phyloP scores from a whole-genome alignment of 2,113 vertebrate species.

The Leucopsar rothschildi region DNA sequence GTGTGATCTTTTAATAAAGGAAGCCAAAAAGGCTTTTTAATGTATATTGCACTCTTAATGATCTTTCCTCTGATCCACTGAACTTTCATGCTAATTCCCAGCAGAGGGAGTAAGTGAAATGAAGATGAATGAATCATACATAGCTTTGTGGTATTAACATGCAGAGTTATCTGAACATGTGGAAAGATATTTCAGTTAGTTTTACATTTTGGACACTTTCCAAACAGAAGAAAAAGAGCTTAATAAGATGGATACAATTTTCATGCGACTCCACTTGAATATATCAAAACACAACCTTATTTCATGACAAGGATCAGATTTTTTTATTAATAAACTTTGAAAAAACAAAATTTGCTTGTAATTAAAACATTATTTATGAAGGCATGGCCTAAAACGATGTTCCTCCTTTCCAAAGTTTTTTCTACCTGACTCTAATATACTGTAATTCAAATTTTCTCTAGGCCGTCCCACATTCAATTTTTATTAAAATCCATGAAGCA shows the following conservation, averaged over 20 bases:
- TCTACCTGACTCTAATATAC: neutral
- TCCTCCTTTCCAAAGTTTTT: neutral
- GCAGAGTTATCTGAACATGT: neutral
- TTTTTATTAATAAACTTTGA: neutral
- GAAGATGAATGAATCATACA: neutral
- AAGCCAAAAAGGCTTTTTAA: neutral
- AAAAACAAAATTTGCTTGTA: neutral
- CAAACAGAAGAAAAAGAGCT: neutral
- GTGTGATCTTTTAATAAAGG: neutral
- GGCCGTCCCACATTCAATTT: neutral
- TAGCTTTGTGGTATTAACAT: neutral
- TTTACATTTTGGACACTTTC: neutral
- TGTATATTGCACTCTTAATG: neutral
- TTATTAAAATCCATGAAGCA: neutral
- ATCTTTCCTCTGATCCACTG: neutral
- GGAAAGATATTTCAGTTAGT: neutral
- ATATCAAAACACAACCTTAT: neutral
- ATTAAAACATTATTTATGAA: neutral
- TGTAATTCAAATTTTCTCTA: neutral
- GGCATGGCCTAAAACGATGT: neutral
- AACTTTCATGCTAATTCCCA: neutral
- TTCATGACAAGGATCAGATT: neutral
- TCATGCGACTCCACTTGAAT: neutral
- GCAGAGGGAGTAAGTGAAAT: conserved; percentile 36
- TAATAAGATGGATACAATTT: neutral